These are phyloP conservation scores for Macaria notata DNA, from an alignment of 2,888 invertebrate species.

Conservation along the genomic window DNA sequence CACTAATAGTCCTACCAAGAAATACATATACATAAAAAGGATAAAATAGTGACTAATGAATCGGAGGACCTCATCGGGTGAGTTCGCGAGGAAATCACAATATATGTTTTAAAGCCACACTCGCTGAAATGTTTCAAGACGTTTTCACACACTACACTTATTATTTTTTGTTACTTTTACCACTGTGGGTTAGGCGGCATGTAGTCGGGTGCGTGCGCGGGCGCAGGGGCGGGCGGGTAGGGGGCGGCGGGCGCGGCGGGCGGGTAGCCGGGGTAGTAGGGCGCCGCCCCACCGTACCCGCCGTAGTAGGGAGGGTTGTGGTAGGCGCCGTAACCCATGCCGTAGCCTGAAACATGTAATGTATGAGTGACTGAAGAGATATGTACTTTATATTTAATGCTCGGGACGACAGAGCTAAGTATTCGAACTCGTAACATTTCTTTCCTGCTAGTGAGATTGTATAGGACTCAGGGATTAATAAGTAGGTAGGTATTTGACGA, in stretches of 20 bases:
- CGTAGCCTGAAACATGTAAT: conserved; percentile 57
- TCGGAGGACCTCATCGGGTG: conserved; percentile 30
- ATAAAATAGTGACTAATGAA: conserved; percentile 37
- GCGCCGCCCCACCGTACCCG: conserved; percentile 72
- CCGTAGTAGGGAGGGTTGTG: conserved; percentile 79
- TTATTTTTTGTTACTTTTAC: conserved; percentile 43
- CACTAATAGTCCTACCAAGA: conserved; percentile 26
- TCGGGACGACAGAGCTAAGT: too few relatives aligned
- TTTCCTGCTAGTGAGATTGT: too few relatives aligned
- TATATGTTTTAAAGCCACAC: conserved; percentile 42
- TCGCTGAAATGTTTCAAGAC: conserved; percentile 34
- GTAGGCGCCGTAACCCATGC: conserved; percentile 70
- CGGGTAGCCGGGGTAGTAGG: conserved; percentile 75
- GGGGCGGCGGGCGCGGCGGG: conserved; percentile 50
- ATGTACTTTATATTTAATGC: too few relatives aligned
- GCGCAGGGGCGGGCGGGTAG: conserved; percentile 43
- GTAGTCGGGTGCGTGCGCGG: conserved; percentile 56
- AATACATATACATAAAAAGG: conserved; percentile 31
- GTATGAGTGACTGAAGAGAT: background rate
- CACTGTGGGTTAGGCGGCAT: conserved; percentile 72
- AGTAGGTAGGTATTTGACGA: too few relatives aligned
- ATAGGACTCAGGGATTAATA: too few relatives aligned
- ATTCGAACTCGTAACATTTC: too few relatives aligned
- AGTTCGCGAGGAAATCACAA: conserved; percentile 34
- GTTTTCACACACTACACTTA: conserved; percentile 22